These are phyloP conservation scores for Gymnarchus niloticus DNA, from an alignment of 2,113 vertebrate species.

Conservation along the genomic window DNA sequence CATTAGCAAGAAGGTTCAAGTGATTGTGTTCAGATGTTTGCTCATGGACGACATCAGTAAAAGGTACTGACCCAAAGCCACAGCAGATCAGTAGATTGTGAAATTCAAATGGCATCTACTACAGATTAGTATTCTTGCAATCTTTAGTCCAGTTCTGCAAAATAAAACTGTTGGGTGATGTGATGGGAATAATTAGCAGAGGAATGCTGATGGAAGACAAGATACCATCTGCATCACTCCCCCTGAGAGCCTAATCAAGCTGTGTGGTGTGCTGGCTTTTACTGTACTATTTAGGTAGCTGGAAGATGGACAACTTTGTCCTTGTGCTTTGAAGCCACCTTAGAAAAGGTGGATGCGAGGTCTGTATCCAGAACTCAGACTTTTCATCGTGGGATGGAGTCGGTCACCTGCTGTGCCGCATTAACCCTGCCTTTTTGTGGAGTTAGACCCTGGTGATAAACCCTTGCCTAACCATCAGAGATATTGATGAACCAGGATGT, in stretches of 20 bases:
- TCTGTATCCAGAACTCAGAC: neutral
- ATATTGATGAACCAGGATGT: neutral
- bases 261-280: neutral
- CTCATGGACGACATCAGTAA: neutral
- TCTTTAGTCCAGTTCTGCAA: neutral
- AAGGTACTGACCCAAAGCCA: neutral
- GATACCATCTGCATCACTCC: constrained; percentile 2
- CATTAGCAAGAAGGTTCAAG: neutral
- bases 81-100: neutral
- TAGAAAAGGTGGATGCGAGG: neutral
- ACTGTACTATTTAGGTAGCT: neutral
- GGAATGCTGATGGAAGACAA: neutral
- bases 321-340: neutral
- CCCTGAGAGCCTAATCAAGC: neutral
- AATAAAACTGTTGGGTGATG: neutral
- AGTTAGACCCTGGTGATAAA: neutral
- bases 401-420: neutral
- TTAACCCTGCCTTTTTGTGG: neutral
- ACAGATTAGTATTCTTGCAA: neutral
- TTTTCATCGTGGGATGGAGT: neutral
- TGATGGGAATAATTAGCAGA: constrained; percentile 9
- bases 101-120: neutral
- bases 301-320: neutral
- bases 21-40: neutral
- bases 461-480: neutral